Conservation (phyloP, 2,888 invertebrate species). For the Myopa tessellatipennis region DNA sequence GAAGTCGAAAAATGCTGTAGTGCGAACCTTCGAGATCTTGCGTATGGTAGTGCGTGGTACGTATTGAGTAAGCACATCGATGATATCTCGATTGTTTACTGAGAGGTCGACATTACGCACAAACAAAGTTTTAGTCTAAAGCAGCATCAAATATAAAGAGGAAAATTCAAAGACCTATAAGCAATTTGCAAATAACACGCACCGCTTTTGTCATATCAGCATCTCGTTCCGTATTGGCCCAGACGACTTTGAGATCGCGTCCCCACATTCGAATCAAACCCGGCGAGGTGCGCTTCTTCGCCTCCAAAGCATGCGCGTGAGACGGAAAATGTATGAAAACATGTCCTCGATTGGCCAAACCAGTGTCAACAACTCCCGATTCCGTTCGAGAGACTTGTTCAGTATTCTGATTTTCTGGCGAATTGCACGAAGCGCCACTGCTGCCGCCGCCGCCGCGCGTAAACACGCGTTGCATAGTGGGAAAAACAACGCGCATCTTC, state of each 20-base stretch:
- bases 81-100: conserved; percentile 54
- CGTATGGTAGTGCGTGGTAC: conserved; percentile 53
- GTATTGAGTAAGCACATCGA: conserved; percentile 50
- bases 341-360: conserved; percentile 53
- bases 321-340: conserved; percentile 57
- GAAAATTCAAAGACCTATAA: conserved; percentile 15
- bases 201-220: conserved; percentile 51
- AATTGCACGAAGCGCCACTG: not conserved
- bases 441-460: conserved; percentile 32
- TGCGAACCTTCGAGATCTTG: conserved; percentile 56
- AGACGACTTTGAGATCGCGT: conserved; percentile 58
- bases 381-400: no score
- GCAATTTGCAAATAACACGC: conserved; percentile 35
- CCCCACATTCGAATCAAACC: conserved; percentile 57
- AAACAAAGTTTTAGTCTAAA: conserved; percentile 57
- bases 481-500: conserved; percentile 52
- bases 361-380: not conserved
- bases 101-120: conserved; percentile 58
- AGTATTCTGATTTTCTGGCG: not conserved
- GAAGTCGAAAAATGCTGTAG: conserved; percentile 59
- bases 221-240: conserved; percentile 56
- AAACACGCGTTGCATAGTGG: conserved; percentile 52
- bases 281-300: conserved; percentile 56
- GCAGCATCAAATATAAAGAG: not conserved
- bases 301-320: conserved; percentile 56